These are phyloP conservation scores for Hemicordylus capensis DNA, from an alignment of 2,113 vertebrate species.

Conservation along the genomic window DNA sequence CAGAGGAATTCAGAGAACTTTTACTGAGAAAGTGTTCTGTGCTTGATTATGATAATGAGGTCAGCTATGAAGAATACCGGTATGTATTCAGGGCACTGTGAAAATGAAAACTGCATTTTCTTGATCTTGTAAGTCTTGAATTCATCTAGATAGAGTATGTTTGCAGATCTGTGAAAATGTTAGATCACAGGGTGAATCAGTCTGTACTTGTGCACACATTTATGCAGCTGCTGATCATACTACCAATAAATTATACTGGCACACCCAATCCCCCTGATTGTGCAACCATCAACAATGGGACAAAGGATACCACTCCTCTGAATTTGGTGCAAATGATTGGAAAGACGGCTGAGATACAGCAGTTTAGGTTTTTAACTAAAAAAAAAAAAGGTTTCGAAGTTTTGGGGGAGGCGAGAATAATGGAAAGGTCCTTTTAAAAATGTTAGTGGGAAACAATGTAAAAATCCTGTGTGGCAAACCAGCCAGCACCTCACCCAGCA, in stretches of 20 bases:
- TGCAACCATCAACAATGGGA: no score
- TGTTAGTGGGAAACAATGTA: no score
- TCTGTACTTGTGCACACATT: conserved; percentile 45
- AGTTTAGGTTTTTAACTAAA: no score
- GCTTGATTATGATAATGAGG: conserved; percentile 30
- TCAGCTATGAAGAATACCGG: conserved; percentile 47
- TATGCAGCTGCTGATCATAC: conserved; percentile 38
- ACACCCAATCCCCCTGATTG: no score
- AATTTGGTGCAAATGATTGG: no score
- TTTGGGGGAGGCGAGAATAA: no score
- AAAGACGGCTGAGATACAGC: no score
- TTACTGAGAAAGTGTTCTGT: conserved; percentile 44
- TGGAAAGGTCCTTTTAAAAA: no score
- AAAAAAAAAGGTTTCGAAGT: no score
- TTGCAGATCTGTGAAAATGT: conserved; percentile 48
- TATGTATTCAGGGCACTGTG: conserved; percentile 24
- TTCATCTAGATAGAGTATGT: conserved; percentile 15
- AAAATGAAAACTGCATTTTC: conserved; percentile 35
- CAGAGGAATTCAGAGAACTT: background rate
- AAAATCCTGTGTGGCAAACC: no score
- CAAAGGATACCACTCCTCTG: no score
- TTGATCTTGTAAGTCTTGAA: conserved; percentile 46
- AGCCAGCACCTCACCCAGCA: no score
- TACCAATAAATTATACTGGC: conserved; percentile 46
- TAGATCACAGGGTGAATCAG: conserved; percentile 28